Conservation (phyloP, 37 sponge, comb jelly and placozoan species). For the Ianthella basta region DNA sequence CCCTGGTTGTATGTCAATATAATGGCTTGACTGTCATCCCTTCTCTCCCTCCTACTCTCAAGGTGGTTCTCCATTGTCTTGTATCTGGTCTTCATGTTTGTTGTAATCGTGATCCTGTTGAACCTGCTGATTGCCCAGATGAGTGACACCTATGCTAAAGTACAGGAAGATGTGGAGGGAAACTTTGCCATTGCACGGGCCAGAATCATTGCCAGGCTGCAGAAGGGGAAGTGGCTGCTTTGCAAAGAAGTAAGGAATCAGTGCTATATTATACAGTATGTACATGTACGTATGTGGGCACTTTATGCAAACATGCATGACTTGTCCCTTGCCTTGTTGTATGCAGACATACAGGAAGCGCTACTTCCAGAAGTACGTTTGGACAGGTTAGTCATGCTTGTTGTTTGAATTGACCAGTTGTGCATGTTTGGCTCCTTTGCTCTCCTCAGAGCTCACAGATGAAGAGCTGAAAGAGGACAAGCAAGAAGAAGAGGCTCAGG, state of each 20-base stretch:
- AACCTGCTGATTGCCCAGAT: conserved; percentile 56
- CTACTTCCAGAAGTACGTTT: conserved; percentile 8
- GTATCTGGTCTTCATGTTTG: conserved; percentile 40
- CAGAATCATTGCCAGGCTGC: conserved; percentile 27
- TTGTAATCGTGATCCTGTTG: conserved; percentile 38
- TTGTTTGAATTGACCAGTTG: too few relatives aligned
- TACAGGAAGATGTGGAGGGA: conserved; percentile 46
- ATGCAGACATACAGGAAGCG: conserved; percentile 12
- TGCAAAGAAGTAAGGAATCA: too few relatives aligned
- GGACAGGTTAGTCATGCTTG: conserved; percentile 17
- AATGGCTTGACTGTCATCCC: too few relatives aligned
- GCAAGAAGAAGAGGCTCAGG: too few relatives aligned
- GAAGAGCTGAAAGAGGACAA: too few relatives aligned
- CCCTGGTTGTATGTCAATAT: too few relatives aligned
- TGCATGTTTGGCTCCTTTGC: too few relatives aligned
- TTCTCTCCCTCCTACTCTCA: neutral
- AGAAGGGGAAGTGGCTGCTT: conserved; percentile 3
- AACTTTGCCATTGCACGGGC: conserved; percentile 38
- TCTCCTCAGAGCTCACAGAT: too few relatives aligned
- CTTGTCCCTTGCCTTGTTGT: neutral
- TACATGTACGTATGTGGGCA: too few relatives aligned
- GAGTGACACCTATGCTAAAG: conserved; percentile 51
- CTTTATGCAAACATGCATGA: too few relatives aligned
- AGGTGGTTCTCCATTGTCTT: conserved; percentile 36
- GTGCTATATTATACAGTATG: too few relatives aligned